A percentile compares a stretch with the other conserved stretches of the same genome.
Conservation (phyloP, 2,113 vertebrate genomes). For the Embiotoca jacksoni region DNA sequence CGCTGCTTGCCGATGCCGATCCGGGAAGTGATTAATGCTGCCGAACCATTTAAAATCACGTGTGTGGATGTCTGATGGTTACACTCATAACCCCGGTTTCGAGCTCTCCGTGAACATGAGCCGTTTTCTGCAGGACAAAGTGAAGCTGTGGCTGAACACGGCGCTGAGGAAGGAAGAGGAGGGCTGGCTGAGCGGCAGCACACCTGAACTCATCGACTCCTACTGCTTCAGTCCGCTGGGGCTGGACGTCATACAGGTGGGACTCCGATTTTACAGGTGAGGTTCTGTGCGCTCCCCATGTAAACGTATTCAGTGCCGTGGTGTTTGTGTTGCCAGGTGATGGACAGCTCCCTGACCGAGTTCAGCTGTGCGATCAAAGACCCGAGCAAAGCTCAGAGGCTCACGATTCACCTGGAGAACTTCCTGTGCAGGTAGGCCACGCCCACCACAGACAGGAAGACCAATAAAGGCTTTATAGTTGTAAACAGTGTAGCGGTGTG, state of each 20-base stretch:
- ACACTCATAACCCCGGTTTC: too few species aligned
- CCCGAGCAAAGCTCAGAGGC: constrained; percentile 47
- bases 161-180: constrained; percentile 86
- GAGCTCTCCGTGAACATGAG: too few species aligned
- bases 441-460: background rate
- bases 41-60: too few species aligned
- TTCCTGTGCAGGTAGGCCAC: constrained; percentile 86
- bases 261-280: background rate
- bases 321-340: constrained; percentile 75
- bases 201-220: constrained; percentile 83
- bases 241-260: constrained; percentile 90
- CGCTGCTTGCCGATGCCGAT: too few species aligned
- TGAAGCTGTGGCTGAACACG: constrained; percentile 78
- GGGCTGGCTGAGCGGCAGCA: constrained; percentile 81
- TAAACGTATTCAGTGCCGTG: too few species aligned
- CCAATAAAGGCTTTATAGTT: too few species aligned
- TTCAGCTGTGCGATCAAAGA: constrained; percentile 73
- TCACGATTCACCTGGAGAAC: constrained; percentile 79
- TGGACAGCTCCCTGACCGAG: constrained; percentile 73
- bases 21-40: too few species aligned
- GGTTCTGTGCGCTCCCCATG: too few species aligned
- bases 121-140: constrained; percentile 48
- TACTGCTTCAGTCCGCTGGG: constrained; percentile 88
- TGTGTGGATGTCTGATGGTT: too few species aligned
- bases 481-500: too few species aligned